These are phyloP conservation scores for Nomada hirtipes DNA, from an alignment of 2,888 invertebrate genomes.

Conservation along the genomic window DNA sequence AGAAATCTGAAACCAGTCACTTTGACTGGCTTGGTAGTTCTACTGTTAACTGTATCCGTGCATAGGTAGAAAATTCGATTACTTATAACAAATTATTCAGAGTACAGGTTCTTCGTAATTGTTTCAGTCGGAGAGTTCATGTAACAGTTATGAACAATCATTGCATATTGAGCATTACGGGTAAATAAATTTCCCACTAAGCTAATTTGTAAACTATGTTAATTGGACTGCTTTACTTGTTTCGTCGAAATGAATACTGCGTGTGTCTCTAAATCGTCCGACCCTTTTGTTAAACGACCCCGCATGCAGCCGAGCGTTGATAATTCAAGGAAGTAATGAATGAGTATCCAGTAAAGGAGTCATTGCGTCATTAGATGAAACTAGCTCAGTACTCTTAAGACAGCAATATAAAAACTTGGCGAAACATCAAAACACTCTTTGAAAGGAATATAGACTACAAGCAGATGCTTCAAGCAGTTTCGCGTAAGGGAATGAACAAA, in stretches of 20 bases:
- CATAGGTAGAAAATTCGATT: too few relatives aligned
- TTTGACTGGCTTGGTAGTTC: too few relatives aligned
- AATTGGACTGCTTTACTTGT: too few relatives aligned
- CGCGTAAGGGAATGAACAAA: neutral
- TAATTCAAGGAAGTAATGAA: slow-evolving; percentile 4
- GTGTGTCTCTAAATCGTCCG: neutral
- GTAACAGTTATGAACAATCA: too few relatives aligned
- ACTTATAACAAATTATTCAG: too few relatives aligned
- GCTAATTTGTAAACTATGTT: too few relatives aligned
- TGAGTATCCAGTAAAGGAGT: slow-evolving; percentile 1
- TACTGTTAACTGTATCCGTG: too few relatives aligned
- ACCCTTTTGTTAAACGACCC: neutral
- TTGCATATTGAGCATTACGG: too few relatives aligned
- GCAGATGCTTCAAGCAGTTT: neutral
- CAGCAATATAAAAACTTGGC: neutral
- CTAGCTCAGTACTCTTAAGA: neutral
- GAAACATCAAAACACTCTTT: slow-evolving; percentile 3
- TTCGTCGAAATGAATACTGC: neutral
- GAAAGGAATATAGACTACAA: neutral
- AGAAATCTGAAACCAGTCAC: too few relatives aligned
- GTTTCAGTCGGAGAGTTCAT: too few relatives aligned
- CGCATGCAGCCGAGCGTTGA: neutral
- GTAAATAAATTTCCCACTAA: too few relatives aligned
- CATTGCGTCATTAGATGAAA: neutral
- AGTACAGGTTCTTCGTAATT: too few relatives aligned